Evolutionary conservation across 2,888 invertebrate genomes (phyloP).

Genomic region (Carterocephalus palaemon): DNA sequence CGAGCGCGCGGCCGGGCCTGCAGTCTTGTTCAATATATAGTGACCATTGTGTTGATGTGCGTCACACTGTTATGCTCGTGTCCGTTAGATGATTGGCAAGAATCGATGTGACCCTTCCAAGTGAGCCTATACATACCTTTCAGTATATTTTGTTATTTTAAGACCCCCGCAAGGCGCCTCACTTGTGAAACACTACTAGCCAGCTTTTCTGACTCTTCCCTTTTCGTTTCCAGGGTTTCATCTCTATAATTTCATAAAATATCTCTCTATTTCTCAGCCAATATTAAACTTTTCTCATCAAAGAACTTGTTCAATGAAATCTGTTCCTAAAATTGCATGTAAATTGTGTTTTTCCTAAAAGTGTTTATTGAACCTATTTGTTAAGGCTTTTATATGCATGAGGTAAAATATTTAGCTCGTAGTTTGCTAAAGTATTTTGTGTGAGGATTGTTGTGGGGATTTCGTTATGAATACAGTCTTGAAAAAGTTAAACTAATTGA

Average conservation of each 20-base stretch:
- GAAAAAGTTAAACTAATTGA: too few relatives aligned
- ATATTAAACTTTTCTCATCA: slow-evolving; percentile 11
- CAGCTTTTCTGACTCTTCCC: slow-evolving; percentile 47
- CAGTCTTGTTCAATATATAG: slow-evolving; percentile 66
- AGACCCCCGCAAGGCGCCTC: slow-evolving; percentile 70
- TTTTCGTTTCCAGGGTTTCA: slow-evolving; percentile 1
- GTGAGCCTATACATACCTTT: slow-evolving; percentile 61
- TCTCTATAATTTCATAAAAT: background rate
- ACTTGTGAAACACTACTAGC: slow-evolving; percentile 74
- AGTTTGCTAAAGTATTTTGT: background rate
- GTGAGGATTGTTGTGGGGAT: slow-evolving; percentile 10
- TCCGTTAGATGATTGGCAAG: slow-evolving; percentile 63
- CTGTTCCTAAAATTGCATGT: slow-evolving; percentile 10
- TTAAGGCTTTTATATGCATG: slow-evolving; percentile 1
- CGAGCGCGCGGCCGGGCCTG: slow-evolving; percentile 44
- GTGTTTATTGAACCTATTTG: slow-evolving; percentile 2
- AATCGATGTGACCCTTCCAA: slow-evolving; percentile 64
- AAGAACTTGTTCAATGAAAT: slow-evolving; percentile 1
- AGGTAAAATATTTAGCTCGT: slow-evolving; percentile 1
- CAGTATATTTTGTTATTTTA: slow-evolving; percentile 44
- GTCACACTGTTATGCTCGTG: slow-evolving; percentile 75
- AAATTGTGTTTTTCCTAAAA: slow-evolving; percentile 9
- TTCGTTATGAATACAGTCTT: background rate
- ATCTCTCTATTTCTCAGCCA: too few relatives aligned
- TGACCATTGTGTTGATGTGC: slow-evolving; percentile 75